Percentiles rank a stretch among this genome's conserved stretches.
phyloP scores from a whole-genome alignment of 1,140 invertebrate species.

The Tetragnatha versicolor region DNA sequence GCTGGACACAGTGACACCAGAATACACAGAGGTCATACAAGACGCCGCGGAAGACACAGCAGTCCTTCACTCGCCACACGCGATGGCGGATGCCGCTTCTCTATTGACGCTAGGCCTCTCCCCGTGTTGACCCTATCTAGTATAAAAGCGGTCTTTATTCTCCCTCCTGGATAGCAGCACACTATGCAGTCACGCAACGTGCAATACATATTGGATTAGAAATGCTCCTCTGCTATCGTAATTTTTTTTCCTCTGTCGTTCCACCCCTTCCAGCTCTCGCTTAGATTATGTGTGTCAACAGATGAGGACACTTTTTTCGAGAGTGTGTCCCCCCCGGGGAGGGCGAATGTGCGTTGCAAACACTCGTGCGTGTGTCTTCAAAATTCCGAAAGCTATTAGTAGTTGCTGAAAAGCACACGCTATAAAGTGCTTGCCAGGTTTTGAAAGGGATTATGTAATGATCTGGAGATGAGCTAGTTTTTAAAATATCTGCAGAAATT shows the following conservation, averaged over 20 bases:
- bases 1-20: too few species aligned
- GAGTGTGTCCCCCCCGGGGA: too few species aligned
- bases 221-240: neutral
- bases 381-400: too few species aligned
- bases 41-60: neutral
- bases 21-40: too few species aligned
- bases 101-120: slow-evolving; percentile 17
- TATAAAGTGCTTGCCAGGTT: too few species aligned
- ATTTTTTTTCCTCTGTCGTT: neutral
- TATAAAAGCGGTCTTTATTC: slow-evolving; percentile 41
- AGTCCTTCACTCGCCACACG: neutral
- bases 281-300: neutral
- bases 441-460: too few species aligned
- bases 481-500: too few species aligned
- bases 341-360: too few species aligned
- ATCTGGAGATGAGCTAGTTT: too few species aligned
- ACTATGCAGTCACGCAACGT: slow-evolving; percentile 14
- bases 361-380: too few species aligned
- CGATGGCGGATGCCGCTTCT: neutral
- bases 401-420: too few species aligned
- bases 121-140: slow-evolving; percentile 40
- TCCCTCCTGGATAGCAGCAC: slow-evolving; percentile 17
- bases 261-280: neutral
- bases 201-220: slow-evolving; percentile 30
- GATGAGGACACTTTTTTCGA: too few species aligned